Percentiles rank a stretch among this genome's conserved stretches.
These are phyloP conservation scores for Elegia similella DNA, from an alignment of 2,888 invertebrate genomes.

Conservation along the genomic window DNA sequence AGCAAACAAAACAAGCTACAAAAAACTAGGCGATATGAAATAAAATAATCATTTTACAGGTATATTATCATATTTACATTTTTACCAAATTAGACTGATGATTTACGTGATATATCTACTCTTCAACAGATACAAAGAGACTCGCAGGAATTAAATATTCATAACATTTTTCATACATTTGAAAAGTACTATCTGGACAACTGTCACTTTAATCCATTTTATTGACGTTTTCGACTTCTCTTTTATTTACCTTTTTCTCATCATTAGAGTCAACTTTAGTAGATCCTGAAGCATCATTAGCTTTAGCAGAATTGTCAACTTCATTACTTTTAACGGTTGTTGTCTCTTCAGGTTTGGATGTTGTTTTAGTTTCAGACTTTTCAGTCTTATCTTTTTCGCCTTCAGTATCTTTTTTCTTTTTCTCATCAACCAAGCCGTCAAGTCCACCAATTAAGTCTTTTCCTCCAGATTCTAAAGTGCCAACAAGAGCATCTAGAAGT, in stretches of 20 bases:
- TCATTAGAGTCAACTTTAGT: not conserved
- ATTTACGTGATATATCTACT: not conserved
- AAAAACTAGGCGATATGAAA: no score
- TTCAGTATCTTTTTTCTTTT: not conserved
- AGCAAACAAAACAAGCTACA: no score
- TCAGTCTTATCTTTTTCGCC: not conserved
- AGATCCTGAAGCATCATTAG: not conserved
- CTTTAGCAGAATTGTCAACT: not conserved
- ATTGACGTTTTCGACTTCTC: not conserved
- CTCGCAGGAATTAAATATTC: conserved; percentile 2
- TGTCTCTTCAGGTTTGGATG: not conserved
- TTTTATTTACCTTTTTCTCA: not conserved
- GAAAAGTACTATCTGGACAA: not conserved
- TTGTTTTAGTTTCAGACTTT: not conserved
- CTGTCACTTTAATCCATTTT: not conserved
- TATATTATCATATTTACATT: no score
- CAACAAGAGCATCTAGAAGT: not conserved
- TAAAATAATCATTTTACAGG: no score
- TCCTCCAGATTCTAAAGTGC: conserved; percentile 1
- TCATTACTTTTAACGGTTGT: not conserved
- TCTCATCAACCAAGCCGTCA: not conserved
- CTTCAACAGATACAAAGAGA: not conserved
- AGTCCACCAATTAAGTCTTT: not conserved
- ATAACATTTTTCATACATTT: not conserved
- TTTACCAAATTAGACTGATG: no score